phyloP scores from a whole-genome alignment of 2,113 vertebrate genomes.

The Cyrtonyx montezumae region DNA sequence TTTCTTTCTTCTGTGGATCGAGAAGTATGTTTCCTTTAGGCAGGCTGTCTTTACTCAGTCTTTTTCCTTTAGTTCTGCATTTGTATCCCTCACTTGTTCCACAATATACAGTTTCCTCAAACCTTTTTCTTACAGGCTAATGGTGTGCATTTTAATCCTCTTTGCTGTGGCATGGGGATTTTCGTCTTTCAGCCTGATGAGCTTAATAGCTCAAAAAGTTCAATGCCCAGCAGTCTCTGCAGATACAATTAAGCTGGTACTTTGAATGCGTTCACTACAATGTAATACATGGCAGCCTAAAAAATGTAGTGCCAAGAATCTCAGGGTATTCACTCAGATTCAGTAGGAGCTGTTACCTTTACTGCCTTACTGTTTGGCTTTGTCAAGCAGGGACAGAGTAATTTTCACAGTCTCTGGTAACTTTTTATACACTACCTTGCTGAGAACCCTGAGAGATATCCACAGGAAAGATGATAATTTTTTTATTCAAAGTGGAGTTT shows the following conservation, averaged over 20 bases:
- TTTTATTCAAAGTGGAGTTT: not conserved
- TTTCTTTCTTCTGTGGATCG: not conserved
- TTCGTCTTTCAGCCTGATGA: not conserved
- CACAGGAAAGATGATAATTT: not conserved
- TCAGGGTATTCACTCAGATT: not conserved
- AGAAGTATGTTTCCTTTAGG: not conserved
- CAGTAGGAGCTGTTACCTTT: not conserved
- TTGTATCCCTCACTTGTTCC: not conserved
- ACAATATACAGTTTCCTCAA: not conserved
- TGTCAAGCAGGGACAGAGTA: not conserved
- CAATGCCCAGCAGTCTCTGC: not conserved
- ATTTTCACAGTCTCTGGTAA: not conserved
- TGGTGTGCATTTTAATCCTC: not conserved
- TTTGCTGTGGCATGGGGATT: not conserved
- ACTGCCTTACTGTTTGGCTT: not conserved
- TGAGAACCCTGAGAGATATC: not conserved
- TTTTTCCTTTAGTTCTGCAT: not conserved
- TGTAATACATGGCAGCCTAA: not conserved
- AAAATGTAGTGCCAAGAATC: not conserved
- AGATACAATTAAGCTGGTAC: not conserved
- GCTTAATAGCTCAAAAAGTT: not conserved
- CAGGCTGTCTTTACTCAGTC: not conserved
- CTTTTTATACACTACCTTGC: not conserved
- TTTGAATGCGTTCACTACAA: not conserved
- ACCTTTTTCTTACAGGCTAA: not conserved